Evolutionary conservation across 1,140 invertebrate genomes (phyloP), one percentile per base, ranked within the genome.

Genomic region (Drosophila teissieri): DNA sequence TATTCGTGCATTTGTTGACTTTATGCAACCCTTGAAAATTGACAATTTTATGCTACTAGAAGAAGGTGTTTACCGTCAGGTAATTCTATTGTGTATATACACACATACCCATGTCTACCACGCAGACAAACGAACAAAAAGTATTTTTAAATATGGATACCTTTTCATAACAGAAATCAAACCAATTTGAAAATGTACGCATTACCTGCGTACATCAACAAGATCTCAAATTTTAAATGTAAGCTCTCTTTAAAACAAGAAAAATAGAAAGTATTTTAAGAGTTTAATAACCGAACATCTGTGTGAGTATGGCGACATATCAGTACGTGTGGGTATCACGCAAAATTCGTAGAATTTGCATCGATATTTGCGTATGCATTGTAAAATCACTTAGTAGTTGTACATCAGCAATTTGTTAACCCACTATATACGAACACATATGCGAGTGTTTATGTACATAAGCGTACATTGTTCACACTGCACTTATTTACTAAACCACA

Each of bases 91-190:
- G 64, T 52, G 48, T 68, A 69, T 55, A 56, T 40, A 42, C 40
- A 65, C 36, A 67, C 36, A 4, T 31, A 51, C 37, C 36, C 39
- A 70, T 51, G 31, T 15, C 31, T 40, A 15, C 24, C 14, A 52
- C 67, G 15, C 44, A 57, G n/a, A 48, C 51, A 39, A 49, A 45
- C 34, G 40, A 34, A 49, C n/a, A 15, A 19, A 39, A 17, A 55
- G 34, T 57, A 69, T 56, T 70, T 70, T 69, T 67, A 69, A 69
- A 67, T 69, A 67, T 69, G 61, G 46, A 67, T 44, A 68, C 58
- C 58, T 68, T 68, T 68, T 68, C 61, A 68, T 54, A 69, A 67
- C 46, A 48, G 51, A 68, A 22, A 69, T 69, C 34, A 68, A 27
- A 14, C 12, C 39, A 19, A 55, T 49, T 67, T 51, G 17, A 6